Percentiles rank a stretch among this genome's conserved stretches.
phyloP scores from a whole-genome alignment of 2,888 invertebrate genomes.

The Empis livida region DNA sequence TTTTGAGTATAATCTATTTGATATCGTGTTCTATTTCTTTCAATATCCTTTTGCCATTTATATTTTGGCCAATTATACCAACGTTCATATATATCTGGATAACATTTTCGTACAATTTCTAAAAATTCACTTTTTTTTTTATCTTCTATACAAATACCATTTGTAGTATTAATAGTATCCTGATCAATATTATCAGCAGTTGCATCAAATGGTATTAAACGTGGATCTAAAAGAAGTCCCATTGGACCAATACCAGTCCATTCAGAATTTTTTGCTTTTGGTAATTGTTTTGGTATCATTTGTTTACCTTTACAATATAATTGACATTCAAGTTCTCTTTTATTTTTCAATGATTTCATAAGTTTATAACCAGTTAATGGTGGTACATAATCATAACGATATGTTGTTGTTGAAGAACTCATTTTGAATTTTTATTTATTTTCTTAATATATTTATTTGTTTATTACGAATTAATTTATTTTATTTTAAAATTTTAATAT shows the following conservation, averaged over 20 bases:
- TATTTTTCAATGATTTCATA: neutral
- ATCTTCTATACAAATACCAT: conserved; percentile 20
- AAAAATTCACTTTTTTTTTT: conserved; percentile 29
- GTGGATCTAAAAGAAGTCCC: conserved; percentile 26
- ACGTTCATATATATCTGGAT: conserved; percentile 44
- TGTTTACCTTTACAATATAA: neutral
- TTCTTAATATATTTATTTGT: too few species aligned
- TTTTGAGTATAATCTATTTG: conserved; percentile 40
- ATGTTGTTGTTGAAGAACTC: conserved; percentile 22
- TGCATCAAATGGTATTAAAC: conserved; percentile 16
- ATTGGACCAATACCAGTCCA: conserved; percentile 33
- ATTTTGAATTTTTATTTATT: too few species aligned
- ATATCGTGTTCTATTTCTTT: conserved; percentile 44
- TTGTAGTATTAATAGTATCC: conserved; percentile 4
- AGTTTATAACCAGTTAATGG: neutral
- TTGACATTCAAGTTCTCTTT: too few species aligned
- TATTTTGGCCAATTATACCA: conserved; percentile 39
- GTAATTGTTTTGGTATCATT: neutral
- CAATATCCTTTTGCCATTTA: conserved; percentile 38
- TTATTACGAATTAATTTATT: too few species aligned
- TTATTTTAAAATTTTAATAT: too few species aligned
- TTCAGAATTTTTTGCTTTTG: conserved; percentile 14
- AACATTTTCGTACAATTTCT: conserved; percentile 32
- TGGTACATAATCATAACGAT: conserved; percentile 8
- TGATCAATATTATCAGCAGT: too few species aligned